phyloP scores from a whole-genome alignment of 2,888 invertebrate genomes.

The Acanthosepion lycidas region DNA sequence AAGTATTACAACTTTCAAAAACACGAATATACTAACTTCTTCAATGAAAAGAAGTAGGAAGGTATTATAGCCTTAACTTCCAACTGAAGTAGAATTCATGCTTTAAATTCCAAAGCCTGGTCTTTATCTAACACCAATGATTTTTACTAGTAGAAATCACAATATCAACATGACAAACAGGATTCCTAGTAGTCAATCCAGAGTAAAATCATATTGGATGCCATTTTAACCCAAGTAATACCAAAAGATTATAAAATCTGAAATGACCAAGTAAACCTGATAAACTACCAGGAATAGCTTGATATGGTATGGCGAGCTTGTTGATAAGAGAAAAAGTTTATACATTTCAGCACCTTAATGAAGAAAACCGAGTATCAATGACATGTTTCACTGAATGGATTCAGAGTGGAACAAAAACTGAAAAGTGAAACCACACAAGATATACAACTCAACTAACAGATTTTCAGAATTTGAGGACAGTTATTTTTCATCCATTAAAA shows the following conservation, averaged over 20 bases:
- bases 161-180: neutral
- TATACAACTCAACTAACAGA: neutral
- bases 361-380: neutral
- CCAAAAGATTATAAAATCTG: too few species aligned
- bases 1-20: neutral
- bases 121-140: neutral
- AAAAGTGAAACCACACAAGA: neutral
- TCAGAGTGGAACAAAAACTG: neutral
- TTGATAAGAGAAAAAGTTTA: neutral
- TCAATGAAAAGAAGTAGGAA: neutral
- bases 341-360: neutral
- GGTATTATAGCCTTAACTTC: neutral
- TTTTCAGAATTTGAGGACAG: too few species aligned
- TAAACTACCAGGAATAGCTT: too few species aligned
- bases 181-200: too few species aligned
- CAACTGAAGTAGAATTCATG: neutral
- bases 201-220: neutral
- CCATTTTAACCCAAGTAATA: neutral
- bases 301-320: too few species aligned
- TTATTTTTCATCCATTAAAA: neutral
- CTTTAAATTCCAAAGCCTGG: neutral
- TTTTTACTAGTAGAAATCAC: neutral
- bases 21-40: neutral
- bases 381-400: too few species aligned
- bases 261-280: too few species aligned